Base-by-base conservation (phyloP, 2,888 invertebrate genomes). In the Abscondita cerata region DNA sequence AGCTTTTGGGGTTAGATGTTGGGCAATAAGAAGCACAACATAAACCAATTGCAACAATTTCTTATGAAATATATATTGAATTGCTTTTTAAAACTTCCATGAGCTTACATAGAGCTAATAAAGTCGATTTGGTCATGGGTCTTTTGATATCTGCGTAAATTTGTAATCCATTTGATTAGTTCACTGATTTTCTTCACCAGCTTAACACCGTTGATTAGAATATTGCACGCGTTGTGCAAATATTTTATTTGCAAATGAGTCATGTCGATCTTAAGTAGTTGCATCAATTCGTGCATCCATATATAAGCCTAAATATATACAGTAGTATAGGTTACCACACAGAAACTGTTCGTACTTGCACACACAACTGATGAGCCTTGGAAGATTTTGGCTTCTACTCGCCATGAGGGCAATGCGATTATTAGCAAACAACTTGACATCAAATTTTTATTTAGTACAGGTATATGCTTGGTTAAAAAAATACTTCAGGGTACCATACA, bases 401-500 rank as follows among this genome's bases (percentile, higher is more conserved):
- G 82, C 83, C 47, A 91, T 79, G 69, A 83, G 85, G 2, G 81
- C 79, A 65, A 87, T 84, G 34, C 89, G 83, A 40, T 78, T 73
- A 31, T 74, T 74, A 38, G 77, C 75, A 4, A 83, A 78, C 11
- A 76, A 72, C 69, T 81, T 80, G 64, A 77, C 72, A 82, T 84
- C 79, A 84, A 80, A 78, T 80, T 78, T 78, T 84, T 78, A 80
- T 84, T 77, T 80, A 86, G 76, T 70, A 88, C 80, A 69, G 87
- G 82, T 65, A 87, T 81, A 78, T 87, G 85, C 69, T 86, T 85
- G 46, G 84, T 80, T 2, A 97, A 83, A 80, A n/a, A n/a, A 96
- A 97, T 70, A 87, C 85, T 76, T 90, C 91, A 0, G 96, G 93
- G 73, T 91, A 88, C 95, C 95, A 97, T 54, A 93, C 79, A 12